These are phyloP conservation scores for Saturnia pavonia DNA, from an alignment of 2,888 invertebrate species.

Conservation along the genomic window DNA sequence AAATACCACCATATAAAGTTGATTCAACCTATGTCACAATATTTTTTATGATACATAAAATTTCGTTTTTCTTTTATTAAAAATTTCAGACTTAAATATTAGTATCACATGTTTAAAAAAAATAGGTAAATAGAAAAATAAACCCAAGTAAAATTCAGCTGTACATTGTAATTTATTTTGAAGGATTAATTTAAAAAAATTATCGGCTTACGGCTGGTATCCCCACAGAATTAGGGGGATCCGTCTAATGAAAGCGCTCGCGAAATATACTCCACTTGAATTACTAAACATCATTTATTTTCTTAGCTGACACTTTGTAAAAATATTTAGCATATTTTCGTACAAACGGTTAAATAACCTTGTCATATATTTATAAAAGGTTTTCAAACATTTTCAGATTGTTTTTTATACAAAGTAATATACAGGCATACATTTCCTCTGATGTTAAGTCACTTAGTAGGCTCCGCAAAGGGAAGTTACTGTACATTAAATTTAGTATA, in stretches of 20 bases:
- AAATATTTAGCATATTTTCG: not conserved
- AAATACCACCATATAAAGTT: too few relatives aligned
- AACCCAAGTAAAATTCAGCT: not conserved
- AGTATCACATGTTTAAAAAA: too few relatives aligned
- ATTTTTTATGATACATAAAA: too few relatives aligned
- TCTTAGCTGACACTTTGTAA: not conserved
- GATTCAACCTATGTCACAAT: too few relatives aligned
- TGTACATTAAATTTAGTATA: too few relatives aligned
- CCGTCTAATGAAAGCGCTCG: not conserved
- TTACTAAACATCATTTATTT: conserved; percentile 7
- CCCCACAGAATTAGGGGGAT: not conserved
- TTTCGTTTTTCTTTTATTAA: too few relatives aligned
- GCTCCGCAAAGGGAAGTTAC: too few relatives aligned
- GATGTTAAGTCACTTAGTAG: too few relatives aligned
- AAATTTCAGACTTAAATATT: too few relatives aligned
- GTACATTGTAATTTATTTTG: not conserved
- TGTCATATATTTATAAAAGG: not conserved
- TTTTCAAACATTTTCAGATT: not conserved
- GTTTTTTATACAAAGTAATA: too few relatives aligned
- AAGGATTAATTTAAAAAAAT: not conserved
- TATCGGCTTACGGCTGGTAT: not conserved
- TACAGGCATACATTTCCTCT: too few relatives aligned
- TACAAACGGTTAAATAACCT: not conserved
- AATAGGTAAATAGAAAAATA: not conserved
- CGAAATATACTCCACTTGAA: not conserved